Evolutionary conservation across 2,113 vertebrate species (phyloP).

Genomic region (Nothocercus julius): DNA sequence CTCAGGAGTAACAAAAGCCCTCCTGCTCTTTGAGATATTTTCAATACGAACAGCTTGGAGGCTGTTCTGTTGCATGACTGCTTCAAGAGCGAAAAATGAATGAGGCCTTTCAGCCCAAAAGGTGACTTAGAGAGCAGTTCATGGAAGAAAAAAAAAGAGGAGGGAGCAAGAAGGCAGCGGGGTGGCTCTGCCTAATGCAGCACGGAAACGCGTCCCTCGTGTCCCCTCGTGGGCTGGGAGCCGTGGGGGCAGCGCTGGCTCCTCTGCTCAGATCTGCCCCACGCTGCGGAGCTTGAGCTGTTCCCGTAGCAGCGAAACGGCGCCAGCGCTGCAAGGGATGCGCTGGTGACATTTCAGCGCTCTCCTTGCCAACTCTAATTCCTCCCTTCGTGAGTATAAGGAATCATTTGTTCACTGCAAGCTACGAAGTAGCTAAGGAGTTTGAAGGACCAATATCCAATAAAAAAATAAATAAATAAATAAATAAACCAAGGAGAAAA

Average conservation of each 20-base stretch:
- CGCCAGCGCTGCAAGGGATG: not conserved
- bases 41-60: not conserved
- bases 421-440: not conserved
- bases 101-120: not conserved
- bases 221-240: no score
- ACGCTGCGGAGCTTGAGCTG: not conserved
- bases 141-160: not conserved
- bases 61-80: not conserved
- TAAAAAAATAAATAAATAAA: no score
- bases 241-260: not conserved
- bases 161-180: not conserved
- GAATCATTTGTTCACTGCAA: not conserved
- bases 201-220: not conserved
- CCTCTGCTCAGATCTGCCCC: not conserved
- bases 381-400: not conserved
- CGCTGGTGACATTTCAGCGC: not conserved
- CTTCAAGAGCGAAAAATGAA: not conserved
- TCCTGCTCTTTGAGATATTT: not conserved
- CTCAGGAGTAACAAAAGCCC: not conserved
- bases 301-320: not conserved
- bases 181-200: not conserved
- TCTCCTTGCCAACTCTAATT: not conserved
- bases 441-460: not conserved
- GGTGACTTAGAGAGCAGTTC: not conserved
- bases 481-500: no score